Base-by-base conservation (phyloP, 2,888 invertebrate species). In the Eucera pruinosa region DNA sequence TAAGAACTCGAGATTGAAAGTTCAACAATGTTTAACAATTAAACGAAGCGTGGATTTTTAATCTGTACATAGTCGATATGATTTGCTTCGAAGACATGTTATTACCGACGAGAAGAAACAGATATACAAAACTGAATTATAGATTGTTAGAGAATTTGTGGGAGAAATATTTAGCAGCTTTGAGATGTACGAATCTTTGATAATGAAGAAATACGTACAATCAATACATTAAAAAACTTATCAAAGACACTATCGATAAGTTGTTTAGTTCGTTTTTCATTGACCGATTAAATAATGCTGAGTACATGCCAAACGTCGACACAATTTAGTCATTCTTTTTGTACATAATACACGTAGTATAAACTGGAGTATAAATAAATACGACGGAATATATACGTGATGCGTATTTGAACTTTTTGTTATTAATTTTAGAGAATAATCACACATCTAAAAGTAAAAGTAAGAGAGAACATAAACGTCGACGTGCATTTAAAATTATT, bases 261-360 rank as follows among this genome's bases (percentile, higher is more conserved):
- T 74, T 82, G 20, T 68, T 67, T 58, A 61, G 15, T 70, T 77
- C 23, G 18, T 65, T 55, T 52, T 68, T 55, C 23, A 39, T 69
- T 33, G 23, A 48, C 55, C 62, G 55, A 48, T 55, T 54, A 39
- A n/a, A n/a, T n/a, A 65, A 65, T 18, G 55, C 52, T 70, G 64
- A 41, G 15, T 68, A 68, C 52, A 58, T 66, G 55, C 62, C 54
- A 73, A 68, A 67, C 61, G 27, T 58, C 57, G 60, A 68, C 67
- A 48, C 50, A 41, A 61, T 75, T 80, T 60, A 75, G 78, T 74
- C 62, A 58, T 77, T 60, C 70, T 70, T 74, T 80, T 75, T 80
- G 76, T 81, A 82, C 48, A 82, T 78, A 75, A 57, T 55, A 30
- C 68, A 67, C 65, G 65, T 69, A 69, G 58, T 39, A 67, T 55